Conservation (phyloP, 2,797 vertebrate genomes). For the Heliangelus exortis region DNA sequence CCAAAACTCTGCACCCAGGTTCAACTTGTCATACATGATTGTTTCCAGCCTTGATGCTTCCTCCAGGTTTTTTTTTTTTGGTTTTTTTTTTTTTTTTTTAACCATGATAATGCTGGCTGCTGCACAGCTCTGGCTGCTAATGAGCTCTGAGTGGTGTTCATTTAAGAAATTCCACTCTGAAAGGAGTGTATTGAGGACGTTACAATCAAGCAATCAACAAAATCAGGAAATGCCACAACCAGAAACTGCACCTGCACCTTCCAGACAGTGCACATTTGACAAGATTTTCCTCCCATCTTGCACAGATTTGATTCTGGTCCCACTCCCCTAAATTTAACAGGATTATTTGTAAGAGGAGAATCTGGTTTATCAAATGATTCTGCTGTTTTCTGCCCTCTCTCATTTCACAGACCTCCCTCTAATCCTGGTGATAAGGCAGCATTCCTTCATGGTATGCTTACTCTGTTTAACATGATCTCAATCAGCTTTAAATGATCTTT, state of each 20-base stretch:
- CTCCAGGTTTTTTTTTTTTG: not conserved
- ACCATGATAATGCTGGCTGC: not conserved
- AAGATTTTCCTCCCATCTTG: accelerated
- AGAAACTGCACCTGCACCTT: not conserved
- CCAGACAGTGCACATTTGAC: accelerated
- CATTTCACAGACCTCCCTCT: not conserved
- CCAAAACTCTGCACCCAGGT: not conserved
- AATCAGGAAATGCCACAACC: not conserved
- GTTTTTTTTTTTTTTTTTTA: not conserved
- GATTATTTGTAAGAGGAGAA: not conserved
- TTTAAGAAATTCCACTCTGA: slow-evolving; percentile 22
- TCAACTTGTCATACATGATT: not conserved
- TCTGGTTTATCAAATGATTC: not conserved
- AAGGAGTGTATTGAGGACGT: not conserved
- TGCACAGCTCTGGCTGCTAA: not conserved
- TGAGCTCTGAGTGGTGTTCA: not conserved
- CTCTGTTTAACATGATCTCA: not conserved
- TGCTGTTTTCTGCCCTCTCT: not conserved
- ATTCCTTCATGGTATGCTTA: not conserved
- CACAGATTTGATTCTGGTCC: not conserved
- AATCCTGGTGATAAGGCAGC: not conserved
- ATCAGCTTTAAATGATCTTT: slow-evolving; percentile 11
- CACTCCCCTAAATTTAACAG: not conserved
- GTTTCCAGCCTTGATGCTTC: not conserved
- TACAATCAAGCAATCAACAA: slow-evolving; percentile 11